phyloP scores from a whole-genome alignment of 2,797 vertebrate genomes.

The Tapirus indicus region DNA sequence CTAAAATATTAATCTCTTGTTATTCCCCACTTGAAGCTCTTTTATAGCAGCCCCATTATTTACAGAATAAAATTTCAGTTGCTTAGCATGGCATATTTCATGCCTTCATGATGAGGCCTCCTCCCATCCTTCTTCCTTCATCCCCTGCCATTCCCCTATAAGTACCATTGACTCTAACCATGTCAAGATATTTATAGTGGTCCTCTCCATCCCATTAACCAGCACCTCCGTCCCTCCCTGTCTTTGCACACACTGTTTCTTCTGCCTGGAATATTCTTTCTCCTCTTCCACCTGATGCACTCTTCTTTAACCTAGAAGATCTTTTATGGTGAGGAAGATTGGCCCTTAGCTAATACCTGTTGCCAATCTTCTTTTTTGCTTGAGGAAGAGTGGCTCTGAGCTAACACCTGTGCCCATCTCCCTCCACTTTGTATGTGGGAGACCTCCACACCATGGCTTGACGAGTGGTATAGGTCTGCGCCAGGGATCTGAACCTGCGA shows the following conservation, averaged over 20 bases:
- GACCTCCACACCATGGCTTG: no score
- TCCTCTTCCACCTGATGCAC: background rate
- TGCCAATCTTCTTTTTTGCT: no score
- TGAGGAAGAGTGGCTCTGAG: no score
- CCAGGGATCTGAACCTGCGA: no score
- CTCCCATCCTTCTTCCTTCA: background rate
- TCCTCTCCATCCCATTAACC: background rate
- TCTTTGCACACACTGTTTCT: background rate
- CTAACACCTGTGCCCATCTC: no score
- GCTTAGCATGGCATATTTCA: background rate
- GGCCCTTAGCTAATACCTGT: no score
- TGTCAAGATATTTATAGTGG: background rate
- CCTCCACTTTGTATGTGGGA: no score
- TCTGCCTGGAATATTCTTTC: background rate
- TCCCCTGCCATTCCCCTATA: background rate
- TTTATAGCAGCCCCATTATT: background rate
- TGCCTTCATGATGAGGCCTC: background rate
- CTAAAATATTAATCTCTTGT: constrained; percentile 25
- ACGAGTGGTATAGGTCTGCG: no score
- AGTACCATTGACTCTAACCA: background rate
- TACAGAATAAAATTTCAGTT: background rate
- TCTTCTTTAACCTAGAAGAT: background rate
- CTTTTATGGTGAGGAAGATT: background rate
- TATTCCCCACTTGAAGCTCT: background rate
- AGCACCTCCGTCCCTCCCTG: background rate